Percentiles rank a stretch among this genome's conserved stretches.
Conservation (phyloP, 2,113 vertebrate genomes). For the Aptenodytes forsteri region DNA sequence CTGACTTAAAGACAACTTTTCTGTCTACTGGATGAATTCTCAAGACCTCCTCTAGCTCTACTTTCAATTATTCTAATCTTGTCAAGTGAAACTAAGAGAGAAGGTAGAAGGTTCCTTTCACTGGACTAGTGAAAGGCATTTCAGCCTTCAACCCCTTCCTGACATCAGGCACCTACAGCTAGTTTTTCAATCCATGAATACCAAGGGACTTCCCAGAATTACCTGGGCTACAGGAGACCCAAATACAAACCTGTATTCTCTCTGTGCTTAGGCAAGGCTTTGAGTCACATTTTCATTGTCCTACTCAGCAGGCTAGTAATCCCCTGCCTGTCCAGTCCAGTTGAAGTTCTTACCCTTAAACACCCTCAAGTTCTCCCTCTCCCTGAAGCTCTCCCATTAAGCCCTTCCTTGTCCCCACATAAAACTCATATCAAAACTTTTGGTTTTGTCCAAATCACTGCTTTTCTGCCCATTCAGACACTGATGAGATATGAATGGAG, state of each 20-base stretch:
- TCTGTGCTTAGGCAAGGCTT: background rate
- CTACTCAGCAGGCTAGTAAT: background rate
- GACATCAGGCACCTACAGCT: background rate
- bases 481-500: background rate
- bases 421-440: background rate
- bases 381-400: background rate
- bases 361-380: background rate
- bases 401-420: background rate
- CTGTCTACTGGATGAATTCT: background rate
- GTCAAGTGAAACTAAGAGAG: background rate
- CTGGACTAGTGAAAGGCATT: background rate
- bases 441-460: background rate
- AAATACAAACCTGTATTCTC: background rate
- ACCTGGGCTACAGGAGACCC: background rate
- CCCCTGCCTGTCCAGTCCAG: background rate
- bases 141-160: background rate
- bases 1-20: background rate
- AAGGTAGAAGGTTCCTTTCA: background rate
- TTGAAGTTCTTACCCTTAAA: background rate
- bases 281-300: background rate
- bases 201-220: background rate
- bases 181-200: background rate
- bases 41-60: background rate
- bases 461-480: background rate
- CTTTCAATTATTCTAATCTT: background rate